Evolutionary conservation across 1,140 invertebrate species (phyloP).

Genomic region (Leptinotarsa texana): DNA sequence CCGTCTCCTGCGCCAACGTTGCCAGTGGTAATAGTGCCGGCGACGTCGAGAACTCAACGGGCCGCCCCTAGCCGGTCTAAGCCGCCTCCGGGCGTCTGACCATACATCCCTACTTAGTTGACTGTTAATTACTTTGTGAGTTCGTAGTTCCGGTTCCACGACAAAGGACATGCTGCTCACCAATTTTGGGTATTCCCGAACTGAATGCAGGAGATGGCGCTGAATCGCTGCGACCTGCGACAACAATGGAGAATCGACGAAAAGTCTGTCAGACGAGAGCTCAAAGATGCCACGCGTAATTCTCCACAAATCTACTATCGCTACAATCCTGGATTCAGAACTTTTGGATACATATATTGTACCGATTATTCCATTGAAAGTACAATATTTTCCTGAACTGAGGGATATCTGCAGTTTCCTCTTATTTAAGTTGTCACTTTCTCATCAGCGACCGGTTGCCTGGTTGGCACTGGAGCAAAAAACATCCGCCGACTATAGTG

Average conservation of each 20-base stretch:
- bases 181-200: neutral
- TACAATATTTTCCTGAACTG: too few species aligned
- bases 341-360: slow-evolving; percentile 2
- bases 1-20: slow-evolving; percentile 41
- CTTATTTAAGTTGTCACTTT: too few species aligned
- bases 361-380: slow-evolving; percentile 4
- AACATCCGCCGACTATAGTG: slow-evolving; percentile 6
- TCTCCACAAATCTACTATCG: too few species aligned
- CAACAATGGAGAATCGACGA: neutral
- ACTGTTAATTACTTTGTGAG: slow-evolving; percentile 8
- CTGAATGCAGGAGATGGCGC: neutral
- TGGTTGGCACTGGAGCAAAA: neutral
- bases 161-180: neutral
- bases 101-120: slow-evolving; percentile 46
- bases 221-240: neutral
- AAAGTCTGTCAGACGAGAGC: too few species aligned
- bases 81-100: slow-evolving; percentile 50
- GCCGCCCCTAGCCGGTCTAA: slow-evolving; percentile 36
- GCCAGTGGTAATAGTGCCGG: slow-evolving; percentile 51
- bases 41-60: slow-evolving; percentile 33
- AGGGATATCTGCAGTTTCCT: too few species aligned
- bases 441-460: neutral
- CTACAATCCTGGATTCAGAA: neutral
- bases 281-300: too few species aligned
- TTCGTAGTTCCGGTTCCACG: slow-evolving; percentile 6